phyloP scores from a whole-genome alignment of 1,140 invertebrate genomes.

The Popillia japonica region DNA sequence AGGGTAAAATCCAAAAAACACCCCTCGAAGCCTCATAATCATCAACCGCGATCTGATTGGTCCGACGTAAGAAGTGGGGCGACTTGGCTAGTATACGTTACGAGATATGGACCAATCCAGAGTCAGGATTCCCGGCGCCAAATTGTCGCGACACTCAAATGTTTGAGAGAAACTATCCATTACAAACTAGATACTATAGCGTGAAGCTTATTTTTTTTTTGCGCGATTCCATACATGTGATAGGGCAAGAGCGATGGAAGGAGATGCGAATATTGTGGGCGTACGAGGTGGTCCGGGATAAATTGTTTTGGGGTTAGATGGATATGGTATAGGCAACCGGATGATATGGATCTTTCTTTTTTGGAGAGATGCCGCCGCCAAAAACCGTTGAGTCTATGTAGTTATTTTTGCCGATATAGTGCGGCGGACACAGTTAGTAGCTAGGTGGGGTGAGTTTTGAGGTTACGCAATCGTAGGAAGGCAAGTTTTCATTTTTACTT shows the following conservation, averaged over 20 bases:
- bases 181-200: slow-evolving; percentile 45
- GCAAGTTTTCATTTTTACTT: background rate
- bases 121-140: slow-evolving; percentile 51
- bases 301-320: background rate
- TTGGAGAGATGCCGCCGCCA: background rate
- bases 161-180: slow-evolving; percentile 43
- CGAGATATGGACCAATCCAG: slow-evolving; percentile 43
- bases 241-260: no score
- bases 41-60: slow-evolving; percentile 47
- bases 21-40: slow-evolving; percentile 39
- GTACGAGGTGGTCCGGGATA: background rate
- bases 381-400: background rate
- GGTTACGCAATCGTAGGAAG: background rate
- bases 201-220: slow-evolving; percentile 37
- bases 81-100: slow-evolving; percentile 39
- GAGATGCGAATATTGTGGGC: background rate
- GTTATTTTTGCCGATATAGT: background rate
- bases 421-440: background rate
- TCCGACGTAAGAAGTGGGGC: slow-evolving; percentile 31
- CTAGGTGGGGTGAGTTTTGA: background rate
- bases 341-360: slow-evolving; percentile 9
- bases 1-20: slow-evolving; percentile 48
- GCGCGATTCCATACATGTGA: background rate
- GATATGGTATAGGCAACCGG: background rate
- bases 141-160: slow-evolving; percentile 52